Percentiles rank a stretch among this genome's conserved stretches.
These are phyloP conservation scores for Atta texana DNA, from an alignment of 1,140 invertebrate species.

Conservation along the genomic window DNA sequence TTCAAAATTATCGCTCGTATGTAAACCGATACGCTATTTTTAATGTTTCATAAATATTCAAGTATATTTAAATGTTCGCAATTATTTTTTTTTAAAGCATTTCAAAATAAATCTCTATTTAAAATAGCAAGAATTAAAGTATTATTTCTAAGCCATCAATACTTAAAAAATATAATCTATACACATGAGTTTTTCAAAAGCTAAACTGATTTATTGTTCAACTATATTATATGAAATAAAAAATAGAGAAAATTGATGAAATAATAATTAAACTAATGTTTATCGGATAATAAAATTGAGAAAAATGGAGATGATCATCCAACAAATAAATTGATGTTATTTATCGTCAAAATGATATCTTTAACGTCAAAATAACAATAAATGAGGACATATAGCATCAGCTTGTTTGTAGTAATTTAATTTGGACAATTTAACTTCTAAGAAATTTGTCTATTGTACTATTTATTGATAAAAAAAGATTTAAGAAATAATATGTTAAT, in stretches of 20 bases:
- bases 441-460: neutral
- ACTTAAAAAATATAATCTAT: neutral
- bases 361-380: too few species aligned
- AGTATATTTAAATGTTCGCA: neutral
- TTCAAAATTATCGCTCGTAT: neutral
- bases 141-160: neutral
- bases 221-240: neutral
- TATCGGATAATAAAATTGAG: neutral
- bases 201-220: neutral
- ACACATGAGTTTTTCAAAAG: neutral
- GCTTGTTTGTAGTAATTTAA: too few species aligned
- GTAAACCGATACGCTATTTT: neutral
- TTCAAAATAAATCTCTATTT: neutral
- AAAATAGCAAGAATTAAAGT: neutral
- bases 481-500: neutral
- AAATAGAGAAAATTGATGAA: neutral
- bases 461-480: neutral
- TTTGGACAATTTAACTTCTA: neutral
- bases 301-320: neutral
- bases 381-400: too few species aligned
- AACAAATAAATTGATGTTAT: too few species aligned
- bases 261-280: neutral
- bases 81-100: neutral
- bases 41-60: constrained; percentile 20
- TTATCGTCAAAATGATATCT: too few species aligned